These are phyloP conservation scores for Taeniopygia guttata DNA, from an alignment of 2,797 vertebrate genomes.

Conservation along the genomic window DNA sequence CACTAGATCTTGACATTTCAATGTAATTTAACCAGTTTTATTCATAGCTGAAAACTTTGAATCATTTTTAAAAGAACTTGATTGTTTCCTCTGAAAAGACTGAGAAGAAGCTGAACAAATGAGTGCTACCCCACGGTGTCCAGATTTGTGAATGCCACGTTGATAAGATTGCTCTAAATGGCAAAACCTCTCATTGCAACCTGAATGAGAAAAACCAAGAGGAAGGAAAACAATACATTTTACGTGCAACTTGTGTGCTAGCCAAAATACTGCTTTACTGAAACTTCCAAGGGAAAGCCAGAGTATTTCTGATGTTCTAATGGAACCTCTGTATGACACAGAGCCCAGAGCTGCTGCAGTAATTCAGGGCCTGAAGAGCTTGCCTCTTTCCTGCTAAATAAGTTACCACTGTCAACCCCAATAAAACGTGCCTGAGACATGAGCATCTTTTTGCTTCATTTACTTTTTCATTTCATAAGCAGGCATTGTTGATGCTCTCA, in stretches of 20 bases:
- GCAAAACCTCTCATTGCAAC: neutral
- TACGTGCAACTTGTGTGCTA: neutral
- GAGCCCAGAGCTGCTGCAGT: neutral
- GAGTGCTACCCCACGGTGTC: neutral
- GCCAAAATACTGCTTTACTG: neutral
- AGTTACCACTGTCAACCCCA: neutral
- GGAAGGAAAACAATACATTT: neutral
- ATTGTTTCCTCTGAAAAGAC: neutral
- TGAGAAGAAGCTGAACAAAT: neutral
- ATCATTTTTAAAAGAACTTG: neutral
- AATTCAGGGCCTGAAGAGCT: neutral
- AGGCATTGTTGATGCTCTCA: neutral
- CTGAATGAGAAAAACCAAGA: neutral
- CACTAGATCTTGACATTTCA: neutral
- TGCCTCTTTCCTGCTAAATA: neutral
- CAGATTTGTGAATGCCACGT: neutral
- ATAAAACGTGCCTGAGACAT: neutral
- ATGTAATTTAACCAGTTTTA: neutral
- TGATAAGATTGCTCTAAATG: neutral
- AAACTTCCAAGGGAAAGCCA: neutral
- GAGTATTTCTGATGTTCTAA: neutral
- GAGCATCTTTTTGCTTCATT: constrained; percentile 8
- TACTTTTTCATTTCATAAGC: neutral
- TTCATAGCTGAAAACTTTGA: neutral
- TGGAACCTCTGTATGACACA: neutral